Percentiles rank a stretch among this genome's conserved stretches.
These are phyloP conservation scores for Linnaemya tessellans DNA, from an alignment of 2,888 invertebrate genomes.

Conservation along the genomic window DNA sequence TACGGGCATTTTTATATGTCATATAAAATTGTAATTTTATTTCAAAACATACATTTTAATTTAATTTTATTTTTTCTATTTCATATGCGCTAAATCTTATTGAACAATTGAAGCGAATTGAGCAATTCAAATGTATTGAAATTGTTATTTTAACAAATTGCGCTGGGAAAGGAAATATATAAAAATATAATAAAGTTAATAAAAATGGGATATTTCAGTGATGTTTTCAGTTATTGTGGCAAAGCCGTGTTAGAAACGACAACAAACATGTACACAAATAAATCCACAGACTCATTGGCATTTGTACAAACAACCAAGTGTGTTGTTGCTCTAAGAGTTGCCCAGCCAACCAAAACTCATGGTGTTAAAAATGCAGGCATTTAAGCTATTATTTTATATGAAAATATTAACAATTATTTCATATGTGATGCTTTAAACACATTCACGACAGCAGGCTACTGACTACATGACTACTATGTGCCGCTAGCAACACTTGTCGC, in stretches of 20 bases:
- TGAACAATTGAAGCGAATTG: slow-evolving; percentile 40
- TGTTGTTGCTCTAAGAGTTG: too few species aligned
- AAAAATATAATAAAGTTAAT: neutral
- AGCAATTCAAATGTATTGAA: slow-evolving; percentile 38
- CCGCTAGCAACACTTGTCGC: too few species aligned
- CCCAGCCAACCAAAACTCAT: neutral
- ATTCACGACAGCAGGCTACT: too few species aligned
- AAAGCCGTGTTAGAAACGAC: neutral
- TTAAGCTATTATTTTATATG: too few species aligned
- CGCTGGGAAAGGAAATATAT: neutral
- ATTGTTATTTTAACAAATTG: neutral
- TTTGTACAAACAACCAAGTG: neutral
- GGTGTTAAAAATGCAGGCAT: too few species aligned
- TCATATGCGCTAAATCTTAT: slow-evolving; percentile 15
- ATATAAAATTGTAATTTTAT: neutral
- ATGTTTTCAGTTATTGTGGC: neutral
- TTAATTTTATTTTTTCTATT: neutral
- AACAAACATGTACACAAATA: neutral
- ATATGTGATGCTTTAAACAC: too few species aligned
- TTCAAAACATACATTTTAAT: neutral
- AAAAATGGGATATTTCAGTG: neutral
- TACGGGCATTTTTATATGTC: neutral
- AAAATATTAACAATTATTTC: too few species aligned
- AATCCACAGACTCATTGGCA: neutral
- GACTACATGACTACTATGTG: too few species aligned